Evolutionary conservation across 2,888 invertebrate species (phyloP).

Genomic region (Arenicola marina): DNA sequence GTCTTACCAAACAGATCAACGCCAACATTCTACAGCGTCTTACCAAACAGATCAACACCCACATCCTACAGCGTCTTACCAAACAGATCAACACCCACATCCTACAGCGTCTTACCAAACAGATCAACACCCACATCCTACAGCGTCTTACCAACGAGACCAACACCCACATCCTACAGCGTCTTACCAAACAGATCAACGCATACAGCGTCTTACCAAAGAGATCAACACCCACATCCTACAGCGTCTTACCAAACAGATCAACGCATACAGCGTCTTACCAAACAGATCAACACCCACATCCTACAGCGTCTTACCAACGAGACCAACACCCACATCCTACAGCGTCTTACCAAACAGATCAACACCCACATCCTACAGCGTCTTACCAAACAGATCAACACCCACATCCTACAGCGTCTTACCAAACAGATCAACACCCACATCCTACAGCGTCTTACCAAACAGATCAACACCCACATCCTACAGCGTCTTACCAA

Average conservation of each 20-base stretch:
- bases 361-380: background rate
- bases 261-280: constrained; percentile 49
- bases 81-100: constrained; percentile 61
- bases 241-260: constrained; percentile 67
- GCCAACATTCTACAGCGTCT: constrained; percentile 14
- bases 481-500: constrained; percentile 68
- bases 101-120: constrained; percentile 69
- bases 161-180: background rate
- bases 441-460: constrained; percentile 49
- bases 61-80: constrained; percentile 65
- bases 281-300: constrained; percentile 69
- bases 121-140: background rate
- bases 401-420: background rate
- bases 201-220: constrained; percentile 69
- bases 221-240: constrained; percentile 68
- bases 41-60: constrained; percentile 72
- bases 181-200: constrained; percentile 68
- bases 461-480: constrained; percentile 69
- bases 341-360: constrained; percentile 70
- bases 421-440: constrained; percentile 72
- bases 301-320: constrained; percentile 68
- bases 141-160: constrained; percentile 71
- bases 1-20: constrained; percentile 73
- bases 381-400: constrained; percentile 72
- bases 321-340: background rate